These are phyloP conservation scores for Dysmachus trigonus DNA, from an alignment of 2,888 invertebrate species.

Conservation along the genomic window DNA sequence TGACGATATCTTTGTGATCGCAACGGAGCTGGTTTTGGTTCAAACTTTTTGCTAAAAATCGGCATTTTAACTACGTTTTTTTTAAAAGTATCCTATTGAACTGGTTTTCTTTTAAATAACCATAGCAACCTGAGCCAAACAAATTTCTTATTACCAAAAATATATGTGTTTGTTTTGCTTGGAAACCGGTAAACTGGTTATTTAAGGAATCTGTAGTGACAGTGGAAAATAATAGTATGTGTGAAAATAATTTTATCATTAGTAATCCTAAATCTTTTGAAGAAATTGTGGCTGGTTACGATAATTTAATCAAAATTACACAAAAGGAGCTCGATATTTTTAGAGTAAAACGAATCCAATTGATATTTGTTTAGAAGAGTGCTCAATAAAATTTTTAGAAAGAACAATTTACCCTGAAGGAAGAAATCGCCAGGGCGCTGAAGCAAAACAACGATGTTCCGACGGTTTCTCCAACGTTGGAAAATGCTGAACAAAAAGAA, in stretches of 20 bases:
- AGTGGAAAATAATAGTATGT: neutral
- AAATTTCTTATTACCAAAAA: neutral
- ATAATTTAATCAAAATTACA: constrained; percentile 49
- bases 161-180: neutral
- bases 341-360: constrained; percentile 48
- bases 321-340: constrained; percentile 49
- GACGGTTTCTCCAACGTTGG: neutral
- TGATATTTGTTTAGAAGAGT: neutral
- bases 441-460: constrained; percentile 60
- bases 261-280: neutral
- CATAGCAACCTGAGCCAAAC: constrained; percentile 10
- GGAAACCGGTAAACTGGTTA: neutral
- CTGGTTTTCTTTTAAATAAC: neutral
- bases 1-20: constrained; percentile 58
- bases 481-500: constrained; percentile 47
- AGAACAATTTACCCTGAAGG: constrained; percentile 57
- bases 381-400: constrained; percentile 45
- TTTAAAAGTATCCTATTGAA: neutral
- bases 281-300: constrained; percentile 49
- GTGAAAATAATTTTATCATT: neutral
- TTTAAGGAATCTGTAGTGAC: neutral
- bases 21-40: constrained; percentile 59
- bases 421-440: constrained; percentile 59
- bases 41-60: constrained; percentile 62
- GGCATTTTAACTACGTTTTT: constrained; percentile 57